Percentiles rank a stretch among this genome's conserved stretches.
Evolutionary conservation across 1,140 invertebrate species (phyloP).

Genomic region (Teleopsis dalmanni): DNA sequence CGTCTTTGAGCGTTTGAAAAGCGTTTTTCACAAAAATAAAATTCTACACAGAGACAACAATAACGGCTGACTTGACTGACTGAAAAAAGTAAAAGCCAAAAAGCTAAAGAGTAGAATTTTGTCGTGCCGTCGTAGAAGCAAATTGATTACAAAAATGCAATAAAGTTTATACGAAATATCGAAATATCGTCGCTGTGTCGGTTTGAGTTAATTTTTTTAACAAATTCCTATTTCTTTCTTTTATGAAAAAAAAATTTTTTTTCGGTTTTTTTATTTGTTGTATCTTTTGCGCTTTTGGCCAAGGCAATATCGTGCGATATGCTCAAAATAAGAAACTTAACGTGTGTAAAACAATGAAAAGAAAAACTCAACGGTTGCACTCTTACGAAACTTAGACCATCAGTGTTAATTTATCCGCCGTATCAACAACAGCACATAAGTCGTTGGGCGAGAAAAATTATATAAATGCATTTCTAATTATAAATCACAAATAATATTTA

Average conservation of each 20-base stretch:
- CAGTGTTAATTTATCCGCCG: slow-evolving; percentile 22
- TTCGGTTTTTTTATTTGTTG: not conserved
- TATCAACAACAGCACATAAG: slow-evolving; percentile 17
- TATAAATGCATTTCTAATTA: too few species aligned
- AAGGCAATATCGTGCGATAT: slow-evolving; percentile 3
- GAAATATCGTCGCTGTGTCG: too few species aligned
- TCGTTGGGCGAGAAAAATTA: too few species aligned
- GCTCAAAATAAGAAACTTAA: not conserved
- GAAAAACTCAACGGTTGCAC: slow-evolving; percentile 10
- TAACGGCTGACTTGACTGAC: too few species aligned
- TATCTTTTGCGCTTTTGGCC: not conserved
- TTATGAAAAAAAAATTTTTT: not conserved
- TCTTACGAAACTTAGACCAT: slow-evolving; percentile 14
- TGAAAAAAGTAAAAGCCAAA: too few species aligned
- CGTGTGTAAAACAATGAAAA: not conserved
- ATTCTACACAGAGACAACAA: not conserved
- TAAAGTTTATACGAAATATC: too few species aligned
- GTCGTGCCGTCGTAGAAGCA: too few species aligned
- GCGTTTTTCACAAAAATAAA: not conserved
- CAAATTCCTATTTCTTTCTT: too few species aligned
- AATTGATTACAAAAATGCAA: too few species aligned
- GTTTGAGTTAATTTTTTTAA: too few species aligned
- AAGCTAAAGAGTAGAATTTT: too few species aligned
- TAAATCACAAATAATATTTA: too few species aligned
- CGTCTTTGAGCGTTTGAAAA: slow-evolving; percentile 26